Evolutionary conservation across 1,140 invertebrate genomes (phyloP), one percentile per base, ranked within the genome.

Genomic region (Pseudomyrmex flavicornis): DNA sequence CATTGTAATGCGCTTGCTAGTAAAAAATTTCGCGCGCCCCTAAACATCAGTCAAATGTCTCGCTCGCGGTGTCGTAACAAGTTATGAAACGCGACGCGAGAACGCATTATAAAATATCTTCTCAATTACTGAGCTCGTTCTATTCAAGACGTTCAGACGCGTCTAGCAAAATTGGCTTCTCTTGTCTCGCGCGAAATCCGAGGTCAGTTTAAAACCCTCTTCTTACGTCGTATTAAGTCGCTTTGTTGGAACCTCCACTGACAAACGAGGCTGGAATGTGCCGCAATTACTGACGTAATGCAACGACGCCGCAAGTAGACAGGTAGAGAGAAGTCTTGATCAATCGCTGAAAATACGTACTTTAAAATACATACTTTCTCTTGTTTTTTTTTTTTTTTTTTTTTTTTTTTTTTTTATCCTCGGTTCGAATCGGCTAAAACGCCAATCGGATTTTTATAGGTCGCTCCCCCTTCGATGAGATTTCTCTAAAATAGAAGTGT

Each of bases 101-200:
- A 72, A 66, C 70, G 54, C 46, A 70, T 70, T 35, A 80, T 80
- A 72, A 80, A 80, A 80, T 56, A 56, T 80, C 76, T 72, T 44
- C 76, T 80, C 76, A 72, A 80, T 80, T 80, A 80, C 20, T 35
- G 54, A 50, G 76, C 76, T 80, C 54, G 66, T 44, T 80, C 76
- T 80, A 80, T 80, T 80, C 76, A 80, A 22, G 50, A 72, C 20
- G 52, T 54, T 70, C 52, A 79, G 76, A 72, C 56, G 44, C 76
- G 54, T 80, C 76, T 80, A 70, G 76, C 68, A n/a, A 72, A 59
- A 80, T 80, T 80, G 76, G 76, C 66, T 70, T n/a, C 56, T 72
- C 76, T 70, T 80, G 66, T 72, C 76, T 70, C 76, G 76, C 54
- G 66, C 66, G 5, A 48, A 58, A 79, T 79, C 44, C 65, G 76